phyloP scores from a whole-genome alignment of 2,113 vertebrate species.

The Sylvia atricapilla region DNA sequence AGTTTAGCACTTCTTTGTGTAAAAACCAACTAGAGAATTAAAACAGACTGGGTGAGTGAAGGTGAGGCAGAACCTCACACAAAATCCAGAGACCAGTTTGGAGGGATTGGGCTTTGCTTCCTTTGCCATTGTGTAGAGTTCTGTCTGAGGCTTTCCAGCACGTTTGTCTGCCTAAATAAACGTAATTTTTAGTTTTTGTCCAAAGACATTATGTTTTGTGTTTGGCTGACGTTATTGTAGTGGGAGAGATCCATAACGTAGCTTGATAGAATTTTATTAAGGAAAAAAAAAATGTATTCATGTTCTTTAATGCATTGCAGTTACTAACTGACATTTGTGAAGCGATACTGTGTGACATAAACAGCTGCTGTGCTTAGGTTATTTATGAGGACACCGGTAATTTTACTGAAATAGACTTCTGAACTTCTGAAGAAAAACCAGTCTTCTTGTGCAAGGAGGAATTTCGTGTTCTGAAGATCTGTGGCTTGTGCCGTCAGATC shows the following conservation, averaged over 20 bases:
- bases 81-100: not conserved
- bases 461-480: not conserved
- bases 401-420: not conserved
- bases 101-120: not conserved
- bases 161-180: not conserved
- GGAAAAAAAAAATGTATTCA: not conserved
- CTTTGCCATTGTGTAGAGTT: not conserved
- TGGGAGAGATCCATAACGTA: not conserved
- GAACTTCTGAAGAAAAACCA: not conserved
- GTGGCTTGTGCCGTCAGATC: not conserved
- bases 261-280: not conserved
- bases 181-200: not conserved
- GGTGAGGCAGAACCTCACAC: not conserved
- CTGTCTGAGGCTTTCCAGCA: not conserved
- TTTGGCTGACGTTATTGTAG: not conserved
- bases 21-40: not conserved
- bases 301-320: not conserved
- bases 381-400: not conserved
- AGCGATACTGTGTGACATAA: not conserved
- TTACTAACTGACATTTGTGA: not conserved
- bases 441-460: not conserved
- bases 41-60: not conserved
- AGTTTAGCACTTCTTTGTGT: not conserved
- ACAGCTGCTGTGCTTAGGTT: not conserved
- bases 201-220: fast-evolving